These are phyloP conservation scores for Thryonomys swinderianus DNA, from an alignment of 2,113 vertebrate genomes.

Conservation along the genomic window DNA sequence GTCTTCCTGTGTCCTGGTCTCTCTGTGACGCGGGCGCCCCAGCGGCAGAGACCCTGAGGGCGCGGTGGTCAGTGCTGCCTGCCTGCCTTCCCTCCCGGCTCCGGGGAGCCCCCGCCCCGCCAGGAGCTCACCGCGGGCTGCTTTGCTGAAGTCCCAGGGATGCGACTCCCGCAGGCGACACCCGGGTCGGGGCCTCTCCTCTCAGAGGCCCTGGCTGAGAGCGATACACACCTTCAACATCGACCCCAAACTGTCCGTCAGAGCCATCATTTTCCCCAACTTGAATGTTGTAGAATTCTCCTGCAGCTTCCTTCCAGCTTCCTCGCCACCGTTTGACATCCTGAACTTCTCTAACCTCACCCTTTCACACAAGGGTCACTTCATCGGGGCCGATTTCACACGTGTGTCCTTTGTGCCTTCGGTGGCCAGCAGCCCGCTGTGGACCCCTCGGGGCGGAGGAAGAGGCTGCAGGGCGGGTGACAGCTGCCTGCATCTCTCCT, in stretches of 20 bases:
- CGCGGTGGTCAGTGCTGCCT: background rate
- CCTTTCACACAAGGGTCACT: conserved; percentile 22
- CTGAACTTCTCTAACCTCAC: conserved; percentile 23
- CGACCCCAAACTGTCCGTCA: background rate
- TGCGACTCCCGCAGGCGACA: no score
- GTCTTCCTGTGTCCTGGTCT: background rate
- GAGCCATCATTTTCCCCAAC: background rate
- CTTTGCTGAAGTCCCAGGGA: conserved; percentile 57
- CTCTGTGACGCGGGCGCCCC: background rate
- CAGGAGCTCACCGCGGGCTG: background rate
- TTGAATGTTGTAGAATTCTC: background rate
- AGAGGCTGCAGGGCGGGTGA: conserved; percentile 83
- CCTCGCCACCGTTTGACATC: conserved; percentile 70
- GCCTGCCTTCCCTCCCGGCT: background rate
- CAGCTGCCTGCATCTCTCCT: conserved; percentile 67
- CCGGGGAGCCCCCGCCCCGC: background rate
- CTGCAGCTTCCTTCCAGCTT: conserved; percentile 36
- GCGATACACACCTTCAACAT: background rate
- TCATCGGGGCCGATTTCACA: conserved; percentile 61
- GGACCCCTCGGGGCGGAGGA: conserved; percentile 49
- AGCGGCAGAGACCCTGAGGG: accelerated
- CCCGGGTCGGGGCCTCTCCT: background rate
- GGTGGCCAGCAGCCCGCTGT: conserved; percentile 36
- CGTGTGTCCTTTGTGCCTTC: conserved; percentile 55
- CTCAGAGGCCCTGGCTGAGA: background rate